Base-by-base conservation (phyloP, 2,797 vertebrate genomes). In the Dermochelys coriacea region DNA sequence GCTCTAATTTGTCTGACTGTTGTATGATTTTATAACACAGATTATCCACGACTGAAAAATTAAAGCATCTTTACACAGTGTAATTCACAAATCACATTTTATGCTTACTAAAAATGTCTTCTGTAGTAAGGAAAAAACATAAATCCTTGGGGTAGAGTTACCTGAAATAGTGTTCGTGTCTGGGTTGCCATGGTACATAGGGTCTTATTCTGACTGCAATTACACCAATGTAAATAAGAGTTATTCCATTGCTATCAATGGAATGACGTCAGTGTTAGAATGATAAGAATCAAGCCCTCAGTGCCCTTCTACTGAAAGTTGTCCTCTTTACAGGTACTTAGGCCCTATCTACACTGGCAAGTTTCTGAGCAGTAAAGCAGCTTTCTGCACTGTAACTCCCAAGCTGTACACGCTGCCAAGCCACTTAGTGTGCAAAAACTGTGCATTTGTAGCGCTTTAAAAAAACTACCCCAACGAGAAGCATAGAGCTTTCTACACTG, bases 131-230 rank as follows among this genome's bases (percentile, higher is more conserved):
- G 41, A 57, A 49, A 82, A 12, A 80, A 0, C 85, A 0, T 15
- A 5, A 4, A 45, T 41, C 8, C 16, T 71, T 2, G 27, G 21
- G 0, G 11, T 0, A 84, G 37, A 92, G 91, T 77, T 80, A 1
- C 55, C 79, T 1, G 0, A 0, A 1, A 3, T 4, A 21, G 7
- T 71, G 95, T 92, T 92, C 93, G 93, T 93, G 83, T 87, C 7
- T 93, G 78, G 0, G 82, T 95, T 85, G 82, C 94, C 90, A 2
- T 64, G 91, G 94, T 57, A 11, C 81, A 77, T 25, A 80, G 4
- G 71, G 5, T 25, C 8, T 14, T 85, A 12, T 11, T 64, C 50
- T 8, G 81, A 8, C 80, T 80, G 25, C 0, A 1, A 4, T 61
- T 2, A 25, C 5, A 0, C 34, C 23, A 19, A 23, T 15, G 12